Evolutionary conservation across 2,113 vertebrate genomes (phyloP).

Genomic region (Eudyptes chrysolophus): DNA sequence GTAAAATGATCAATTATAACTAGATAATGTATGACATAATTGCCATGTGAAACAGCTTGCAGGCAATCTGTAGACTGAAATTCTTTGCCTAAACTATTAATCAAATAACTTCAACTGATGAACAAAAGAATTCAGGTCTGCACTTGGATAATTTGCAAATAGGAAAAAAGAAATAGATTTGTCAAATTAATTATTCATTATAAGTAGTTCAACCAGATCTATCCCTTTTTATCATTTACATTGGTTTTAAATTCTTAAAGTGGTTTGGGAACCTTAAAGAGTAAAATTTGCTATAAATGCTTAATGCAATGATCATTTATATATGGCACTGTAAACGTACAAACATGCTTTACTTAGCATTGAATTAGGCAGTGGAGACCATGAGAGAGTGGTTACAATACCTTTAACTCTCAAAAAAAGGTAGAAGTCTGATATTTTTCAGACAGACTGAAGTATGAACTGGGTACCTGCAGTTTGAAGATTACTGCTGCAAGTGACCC

Average conservation of each 20-base stretch:
- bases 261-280: slow-evolving; percentile 49
- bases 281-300: slow-evolving; percentile 43
- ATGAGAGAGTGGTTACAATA: background rate
- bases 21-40: background rate
- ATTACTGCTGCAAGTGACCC: background rate
- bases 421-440: background rate
- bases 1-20: background rate
- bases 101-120: background rate
- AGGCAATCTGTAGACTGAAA: background rate
- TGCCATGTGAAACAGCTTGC: background rate
- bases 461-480: background rate
- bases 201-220: slow-evolving; percentile 30
- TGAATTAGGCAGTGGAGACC: background rate
- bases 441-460: background rate
- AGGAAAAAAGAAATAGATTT: slow-evolving; percentile 63
- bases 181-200: slow-evolving; percentile 62
- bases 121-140: slow-evolving; percentile 43
- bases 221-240: slow-evolving; percentile 55
- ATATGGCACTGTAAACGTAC: slow-evolving; percentile 5
- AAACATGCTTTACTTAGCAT: background rate
- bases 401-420: background rate
- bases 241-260: slow-evolving; percentile 63
- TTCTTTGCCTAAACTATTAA: slow-evolving; percentile 21
- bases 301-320: slow-evolving; percentile 53
- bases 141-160: slow-evolving; percentile 54